Evolutionary conservation across 64 coral and sea anemone genomes (phyloP), one percentile per base, ranked within the genome.

Genomic region (Porites lutea): DNA sequence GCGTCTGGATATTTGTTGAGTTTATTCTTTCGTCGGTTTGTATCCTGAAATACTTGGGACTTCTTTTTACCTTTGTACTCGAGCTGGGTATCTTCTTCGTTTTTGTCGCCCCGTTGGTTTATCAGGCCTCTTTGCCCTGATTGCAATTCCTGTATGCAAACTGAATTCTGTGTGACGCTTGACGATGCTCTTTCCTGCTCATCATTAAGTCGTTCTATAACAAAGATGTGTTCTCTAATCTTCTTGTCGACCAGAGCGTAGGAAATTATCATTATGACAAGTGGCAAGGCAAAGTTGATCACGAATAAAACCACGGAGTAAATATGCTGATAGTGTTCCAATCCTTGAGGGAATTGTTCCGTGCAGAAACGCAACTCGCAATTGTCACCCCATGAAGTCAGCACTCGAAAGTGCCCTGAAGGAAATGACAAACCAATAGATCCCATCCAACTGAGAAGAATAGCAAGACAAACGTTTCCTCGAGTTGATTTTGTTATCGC

Each of bases 301-400:
- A 70, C 55, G 75, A 96, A 93, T 22, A 89, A 76, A 1, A 90
- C 79, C 10, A 93, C 78, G 0, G 89, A 75, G 51, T 96, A 96
- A 57, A 74, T 50, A 48, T 61, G 4, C 14, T 50, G 52, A 66
- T 74, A 52, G 59, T 20, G 70, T 14, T 62, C 12, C 55, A 51
- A 69, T 20, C 87, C 72, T 80, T 65, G 53, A 44, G 82, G 86
- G 43, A 94, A 89, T 18, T 75, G 5, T 59, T 84, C 75, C 50
- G 75, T 14, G 21, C 81, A 95, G 43, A 68, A 18, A 16, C 23
- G 11, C 73, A 78, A 37, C 2, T 92, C 14, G 18, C 62, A 67
- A 19, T 76, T 77, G 8, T 78, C 73, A 20, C 75, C 74, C 13
- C 74, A 85, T 2, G 48, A 78, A 47, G 87, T 93, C 46, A 93